Conservation (phyloP, 2,797 vertebrate species). For the Novumbra hubbsi region DNA sequence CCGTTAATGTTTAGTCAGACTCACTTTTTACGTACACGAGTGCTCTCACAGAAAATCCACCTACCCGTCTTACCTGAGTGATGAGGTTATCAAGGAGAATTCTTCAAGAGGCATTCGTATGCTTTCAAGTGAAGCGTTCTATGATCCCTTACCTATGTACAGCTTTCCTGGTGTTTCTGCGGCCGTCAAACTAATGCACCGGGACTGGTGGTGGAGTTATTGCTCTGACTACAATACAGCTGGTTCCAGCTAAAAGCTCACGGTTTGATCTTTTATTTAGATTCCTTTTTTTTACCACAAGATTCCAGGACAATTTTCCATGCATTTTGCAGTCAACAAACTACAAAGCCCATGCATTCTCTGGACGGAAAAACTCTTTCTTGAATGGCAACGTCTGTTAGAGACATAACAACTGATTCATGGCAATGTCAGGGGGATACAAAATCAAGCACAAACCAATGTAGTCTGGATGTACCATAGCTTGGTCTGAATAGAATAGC, state of each 20-base stretch:
- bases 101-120: background rate
- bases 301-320: conserved; percentile 74
- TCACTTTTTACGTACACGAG: background rate
- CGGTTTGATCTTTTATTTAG: conserved; percentile 79
- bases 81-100: background rate
- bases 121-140: background rate
- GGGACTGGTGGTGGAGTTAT: conserved; percentile 68
- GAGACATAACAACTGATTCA: conserved; percentile 18
- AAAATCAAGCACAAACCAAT: background rate
- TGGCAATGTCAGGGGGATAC: background rate
- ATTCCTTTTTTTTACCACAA: conserved; percentile 73
- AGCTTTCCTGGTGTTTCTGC: conserved; percentile 12
- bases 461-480: background rate
- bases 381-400: background rate
- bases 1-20: background rate
- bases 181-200: conserved; percentile 60
- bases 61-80: background rate
- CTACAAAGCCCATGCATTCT: conserved; percentile 60
- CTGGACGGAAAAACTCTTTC: background rate
- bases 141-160: background rate
- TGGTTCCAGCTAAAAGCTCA: conserved; percentile 65
- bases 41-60: background rate
- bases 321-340: conserved; percentile 71
- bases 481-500: background rate
- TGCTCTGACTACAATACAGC: conserved; percentile 64